These are phyloP conservation scores for Suricata suricatta DNA, from an alignment of 2,113 vertebrate species.

Conservation along the genomic window DNA sequence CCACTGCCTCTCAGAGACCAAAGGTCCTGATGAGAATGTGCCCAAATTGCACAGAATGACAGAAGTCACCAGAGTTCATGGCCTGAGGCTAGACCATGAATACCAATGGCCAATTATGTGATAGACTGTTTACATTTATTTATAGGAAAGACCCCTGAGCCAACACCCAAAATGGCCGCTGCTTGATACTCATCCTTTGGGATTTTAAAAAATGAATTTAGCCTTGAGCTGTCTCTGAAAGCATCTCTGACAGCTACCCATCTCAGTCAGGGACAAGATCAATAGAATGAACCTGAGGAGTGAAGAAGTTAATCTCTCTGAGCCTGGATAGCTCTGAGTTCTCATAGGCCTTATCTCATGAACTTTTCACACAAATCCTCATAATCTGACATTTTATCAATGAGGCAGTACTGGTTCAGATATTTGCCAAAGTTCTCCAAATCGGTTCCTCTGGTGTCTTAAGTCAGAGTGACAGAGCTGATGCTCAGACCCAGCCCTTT, in stretches of 20 bases:
- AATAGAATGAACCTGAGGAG: background rate
- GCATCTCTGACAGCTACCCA: background rate
- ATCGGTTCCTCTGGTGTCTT: background rate
- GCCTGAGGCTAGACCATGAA: background rate
- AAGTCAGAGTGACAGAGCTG: background rate
- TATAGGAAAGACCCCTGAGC: background rate
- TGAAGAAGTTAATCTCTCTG: background rate
- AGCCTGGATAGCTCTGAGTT: background rate
- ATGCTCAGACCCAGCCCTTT: background rate
- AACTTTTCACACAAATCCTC: background rate
- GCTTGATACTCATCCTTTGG: background rate
- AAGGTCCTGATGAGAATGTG: background rate
- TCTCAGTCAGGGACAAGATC: background rate
- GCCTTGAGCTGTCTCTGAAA: background rate
- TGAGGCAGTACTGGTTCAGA: background rate
- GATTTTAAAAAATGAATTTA: background rate
- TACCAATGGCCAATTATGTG: background rate
- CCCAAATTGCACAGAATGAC: background rate
- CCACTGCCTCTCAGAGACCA: background rate
- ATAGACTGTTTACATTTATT: background rate
- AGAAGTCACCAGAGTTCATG: background rate
- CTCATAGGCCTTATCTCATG: background rate
- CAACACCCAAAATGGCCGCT: background rate
- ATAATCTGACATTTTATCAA: background rate
- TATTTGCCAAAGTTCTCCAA: background rate